phyloP scores from a whole-genome alignment of 2,797 vertebrate genomes.

The Characodon lateralis region DNA sequence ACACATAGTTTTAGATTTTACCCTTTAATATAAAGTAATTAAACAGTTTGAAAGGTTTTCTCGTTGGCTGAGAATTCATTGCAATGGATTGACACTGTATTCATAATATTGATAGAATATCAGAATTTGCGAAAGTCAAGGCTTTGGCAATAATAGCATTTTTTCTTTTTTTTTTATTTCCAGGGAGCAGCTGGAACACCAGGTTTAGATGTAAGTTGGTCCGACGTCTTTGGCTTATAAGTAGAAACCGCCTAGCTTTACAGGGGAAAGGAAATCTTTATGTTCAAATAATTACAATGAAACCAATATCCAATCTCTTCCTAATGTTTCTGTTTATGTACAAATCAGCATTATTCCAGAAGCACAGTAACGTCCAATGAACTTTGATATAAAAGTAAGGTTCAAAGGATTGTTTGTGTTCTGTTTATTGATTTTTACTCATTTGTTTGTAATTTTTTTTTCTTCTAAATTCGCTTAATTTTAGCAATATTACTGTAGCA shows the following conservation, averaged over 20 bases:
- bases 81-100: not conserved
- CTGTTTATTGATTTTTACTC: not conserved
- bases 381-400: not conserved
- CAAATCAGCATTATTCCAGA: not conserved
- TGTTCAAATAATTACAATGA: not conserved
- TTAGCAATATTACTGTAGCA: too few species aligned
- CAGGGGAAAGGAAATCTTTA: not conserved
- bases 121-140: not conserved
- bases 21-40: not conserved
- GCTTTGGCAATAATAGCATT: not conserved
- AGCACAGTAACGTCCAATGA: not conserved
- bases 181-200: conserved; percentile 96
- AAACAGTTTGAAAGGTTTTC: not conserved
- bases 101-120: not conserved
- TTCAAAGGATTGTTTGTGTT: not conserved
- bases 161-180: conserved; percentile 47
- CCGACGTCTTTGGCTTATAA: not conserved
- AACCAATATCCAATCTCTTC: not conserved
- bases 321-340: not conserved
- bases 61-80: not conserved
- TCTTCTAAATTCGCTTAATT: not conserved
- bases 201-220: conserved; percentile 95
- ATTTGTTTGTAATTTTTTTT: not conserved
- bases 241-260: not conserved
- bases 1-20: not conserved